Conservation (phyloP, 2,113 vertebrate genomes). For the Nestor notabilis region DNA sequence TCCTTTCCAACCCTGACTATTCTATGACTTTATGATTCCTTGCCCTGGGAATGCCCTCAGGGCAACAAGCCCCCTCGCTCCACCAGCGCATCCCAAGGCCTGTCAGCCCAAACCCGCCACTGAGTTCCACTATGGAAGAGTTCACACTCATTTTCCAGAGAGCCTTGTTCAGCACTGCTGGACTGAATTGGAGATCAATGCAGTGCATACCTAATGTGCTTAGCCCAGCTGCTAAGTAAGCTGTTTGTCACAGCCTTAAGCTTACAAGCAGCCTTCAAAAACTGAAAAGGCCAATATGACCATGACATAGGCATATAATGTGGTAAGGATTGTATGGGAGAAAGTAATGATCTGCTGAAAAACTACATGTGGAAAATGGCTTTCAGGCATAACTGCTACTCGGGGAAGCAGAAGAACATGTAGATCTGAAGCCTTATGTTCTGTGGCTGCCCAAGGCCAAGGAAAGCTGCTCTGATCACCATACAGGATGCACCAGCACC, state of each 20-base stretch:
- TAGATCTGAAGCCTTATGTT: fast-evolving
- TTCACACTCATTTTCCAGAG: fast-evolving
- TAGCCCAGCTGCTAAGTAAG: neutral
- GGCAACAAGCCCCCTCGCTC: no score
- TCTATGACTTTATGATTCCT: no score
- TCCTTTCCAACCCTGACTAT: no score
- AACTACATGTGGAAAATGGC: neutral
- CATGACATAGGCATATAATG: neutral
- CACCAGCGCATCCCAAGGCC: neutral
- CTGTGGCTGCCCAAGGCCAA: neutral
- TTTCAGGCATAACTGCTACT: neutral
- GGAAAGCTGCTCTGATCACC: fast-evolving
- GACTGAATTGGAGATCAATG: neutral
- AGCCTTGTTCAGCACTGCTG: neutral
- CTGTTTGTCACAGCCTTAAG: neutral
- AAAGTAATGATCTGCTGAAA: neutral
- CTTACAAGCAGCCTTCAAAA: neutral
- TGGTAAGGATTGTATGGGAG: neutral
- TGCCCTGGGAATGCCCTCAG: fast-evolving
- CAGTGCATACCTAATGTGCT: neutral
- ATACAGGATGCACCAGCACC: neutral
- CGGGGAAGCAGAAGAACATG: neutral
- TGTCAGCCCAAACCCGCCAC: neutral
- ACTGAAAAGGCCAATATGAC: neutral
- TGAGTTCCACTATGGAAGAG: neutral